A percentile compares a stretch with the other conserved stretches of the same genome.
phyloP scores from a whole-genome alignment of 2,888 invertebrate species.

The Hyalella azteca region DNA sequence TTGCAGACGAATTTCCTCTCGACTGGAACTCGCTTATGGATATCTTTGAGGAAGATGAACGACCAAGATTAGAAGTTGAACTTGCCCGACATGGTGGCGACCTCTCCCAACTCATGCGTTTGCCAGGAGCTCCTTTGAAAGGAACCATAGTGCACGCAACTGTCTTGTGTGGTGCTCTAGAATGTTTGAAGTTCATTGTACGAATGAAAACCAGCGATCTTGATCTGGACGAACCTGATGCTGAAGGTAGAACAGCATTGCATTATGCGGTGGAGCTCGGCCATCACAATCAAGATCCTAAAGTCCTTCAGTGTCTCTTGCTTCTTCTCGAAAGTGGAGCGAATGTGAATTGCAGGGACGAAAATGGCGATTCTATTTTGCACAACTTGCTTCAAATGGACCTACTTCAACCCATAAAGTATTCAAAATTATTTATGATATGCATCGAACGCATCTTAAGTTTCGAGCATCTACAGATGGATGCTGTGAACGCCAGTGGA shows the following conservation, averaged over 20 bases:
- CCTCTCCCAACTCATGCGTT: neutral
- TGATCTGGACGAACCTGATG: slow-evolving; percentile 2
- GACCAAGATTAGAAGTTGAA: neutral
- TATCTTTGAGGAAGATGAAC: neutral
- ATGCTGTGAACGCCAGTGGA: neutral
- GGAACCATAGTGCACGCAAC: neutral
- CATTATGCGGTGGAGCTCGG: slow-evolving; percentile 3
- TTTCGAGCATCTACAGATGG: neutral
- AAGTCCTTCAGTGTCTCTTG: neutral
- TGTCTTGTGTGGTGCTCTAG: neutral
- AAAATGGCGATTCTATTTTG: neutral
- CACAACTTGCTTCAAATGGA: slow-evolving; percentile 23
- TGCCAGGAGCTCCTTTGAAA: neutral
- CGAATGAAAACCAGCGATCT: neutral
- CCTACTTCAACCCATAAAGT: neutral
- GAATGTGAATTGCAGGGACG: slow-evolving; percentile 8
- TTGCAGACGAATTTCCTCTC: neutral
- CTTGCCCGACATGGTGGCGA: neutral
- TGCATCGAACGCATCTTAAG: neutral
- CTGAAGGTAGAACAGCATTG: slow-evolving; percentile 2
- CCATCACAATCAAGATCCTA: too few species aligned
- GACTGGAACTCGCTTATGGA: neutral
- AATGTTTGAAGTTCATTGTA: neutral
- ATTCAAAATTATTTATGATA: neutral
- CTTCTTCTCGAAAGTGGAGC: neutral